These are phyloP conservation scores for Panurus biarmicus DNA, from an alignment of 2,113 vertebrate genomes.

Conservation along the genomic window DNA sequence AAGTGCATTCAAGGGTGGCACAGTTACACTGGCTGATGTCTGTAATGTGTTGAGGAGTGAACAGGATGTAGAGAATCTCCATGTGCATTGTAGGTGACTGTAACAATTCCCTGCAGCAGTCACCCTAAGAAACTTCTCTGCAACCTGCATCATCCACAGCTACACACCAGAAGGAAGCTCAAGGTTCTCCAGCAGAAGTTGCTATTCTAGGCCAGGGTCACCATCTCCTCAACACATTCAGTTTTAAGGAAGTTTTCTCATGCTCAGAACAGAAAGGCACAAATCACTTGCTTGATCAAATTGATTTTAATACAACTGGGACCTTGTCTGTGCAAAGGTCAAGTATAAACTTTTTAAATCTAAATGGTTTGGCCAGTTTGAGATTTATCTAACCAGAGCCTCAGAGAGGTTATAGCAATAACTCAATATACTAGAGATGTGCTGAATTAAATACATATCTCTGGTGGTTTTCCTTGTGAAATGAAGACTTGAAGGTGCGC, in stretches of 20 bases:
- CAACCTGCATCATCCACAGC: not conserved
- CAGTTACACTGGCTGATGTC: not conserved
- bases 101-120: not conserved
- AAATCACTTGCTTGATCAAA: not conserved
- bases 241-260: not conserved
- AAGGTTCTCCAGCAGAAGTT: not conserved
- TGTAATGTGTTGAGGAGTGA: not conserved
- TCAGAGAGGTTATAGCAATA: not conserved
- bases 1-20: not conserved
- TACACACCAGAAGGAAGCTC: not conserved
- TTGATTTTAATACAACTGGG: not conserved
- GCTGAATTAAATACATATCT: not conserved
- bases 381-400: not conserved
- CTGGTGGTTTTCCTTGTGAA: not conserved
- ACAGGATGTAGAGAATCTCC: not conserved
- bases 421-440: not conserved
- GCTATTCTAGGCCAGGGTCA: not conserved
- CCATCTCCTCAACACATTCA: not conserved
- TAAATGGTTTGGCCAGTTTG: not conserved
- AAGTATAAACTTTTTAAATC: not conserved
- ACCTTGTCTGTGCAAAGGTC: not conserved
- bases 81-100: not conserved
- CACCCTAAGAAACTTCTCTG: not conserved
- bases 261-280: not conserved
- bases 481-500: not conserved